Base-by-base conservation (phyloP, 2,888 invertebrate genomes). In the Melanotus villosus region DNA sequence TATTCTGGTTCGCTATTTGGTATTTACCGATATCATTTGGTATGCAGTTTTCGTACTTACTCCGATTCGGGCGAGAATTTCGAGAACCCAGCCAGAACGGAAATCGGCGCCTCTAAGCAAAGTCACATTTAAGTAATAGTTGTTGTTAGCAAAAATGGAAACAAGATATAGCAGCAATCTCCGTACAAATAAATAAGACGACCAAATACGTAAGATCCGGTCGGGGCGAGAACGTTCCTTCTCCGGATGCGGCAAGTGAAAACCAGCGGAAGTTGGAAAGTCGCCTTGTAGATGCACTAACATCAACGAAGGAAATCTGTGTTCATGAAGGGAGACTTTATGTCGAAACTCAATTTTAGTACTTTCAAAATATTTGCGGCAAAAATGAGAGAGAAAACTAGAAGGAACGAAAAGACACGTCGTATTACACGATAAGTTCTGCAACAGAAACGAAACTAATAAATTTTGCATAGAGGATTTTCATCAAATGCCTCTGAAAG, bases 171-270 rank as follows among this genome's bases (percentile, higher is more conserved):
- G 75, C 76, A 69, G 73, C 75, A 76, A 78, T 80, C 78, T 80
- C 79, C 80, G 78, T 77, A 75, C 77, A 78, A 77, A 80, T 78
- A 79, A 79, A 79, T 79, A 80, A 80, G 78, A 71, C 73, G 71
- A 60, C 75, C 73, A 75, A 76, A 78, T 78, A 75, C 74, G 74
- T 75, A 73, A 73, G 73, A 71, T 79, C 78, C 79, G 77, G 70
- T 73, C 47, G 65, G 59, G 74, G 76, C 75, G 77, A 76, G 76
- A 76, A 77, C 77, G 78, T 74, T 77, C 73, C 72, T 76, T 75
- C 69, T 59, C 77, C 80, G 81, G 82, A 83, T 80, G 74, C 77
- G 76, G 73, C 77, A 80, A 82, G 81, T 82, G 82, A 82, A 80
- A 80, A 80, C 80, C 65, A 75, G 73, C 80, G 82, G 83, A 82